Evolutionary conservation across 2,888 invertebrate genomes (phyloP).

Genomic region (Lissocephala sabroskyi): DNA sequence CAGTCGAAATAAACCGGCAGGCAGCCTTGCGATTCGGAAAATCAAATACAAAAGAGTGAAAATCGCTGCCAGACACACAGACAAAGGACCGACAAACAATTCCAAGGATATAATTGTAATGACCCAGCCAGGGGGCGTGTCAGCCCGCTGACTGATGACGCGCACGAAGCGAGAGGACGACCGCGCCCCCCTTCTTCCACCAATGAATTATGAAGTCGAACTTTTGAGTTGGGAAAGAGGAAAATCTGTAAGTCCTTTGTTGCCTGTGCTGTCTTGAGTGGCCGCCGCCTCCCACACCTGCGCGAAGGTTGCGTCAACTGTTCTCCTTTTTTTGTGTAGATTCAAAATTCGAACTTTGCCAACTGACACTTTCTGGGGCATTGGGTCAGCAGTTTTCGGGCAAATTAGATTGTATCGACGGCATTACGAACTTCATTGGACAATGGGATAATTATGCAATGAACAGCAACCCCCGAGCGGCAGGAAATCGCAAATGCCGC

Average conservation of each 20-base stretch:
- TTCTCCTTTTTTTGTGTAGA: no score
- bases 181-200: slow-evolving; percentile 11
- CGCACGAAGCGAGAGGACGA: no score
- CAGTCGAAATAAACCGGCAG: slow-evolving; percentile 30
- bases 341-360: no score
- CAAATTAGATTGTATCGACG: slow-evolving; percentile 58
- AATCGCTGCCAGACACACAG: slow-evolving; percentile 51
- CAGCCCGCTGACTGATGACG: no score
- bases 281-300: no score
- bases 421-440: slow-evolving; percentile 51
- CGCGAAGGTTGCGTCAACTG: no score
- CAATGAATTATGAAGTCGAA: slow-evolving; percentile 61
- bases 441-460: slow-evolving; percentile 62
- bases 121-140: no score
- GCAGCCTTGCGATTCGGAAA: slow-evolving; percentile 38
- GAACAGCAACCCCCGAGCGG: slow-evolving; percentile 7
- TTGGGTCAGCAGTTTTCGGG: slow-evolving; percentile 43
- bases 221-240: no score
- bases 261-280: no score
- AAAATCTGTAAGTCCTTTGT: no score
- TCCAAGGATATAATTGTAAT: no score
- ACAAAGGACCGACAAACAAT: slow-evolving; percentile 33
- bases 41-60: slow-evolving; percentile 57
- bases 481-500: slow-evolving; percentile 26
- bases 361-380: slow-evolving; percentile 43